A percentile compares a stretch with the other conserved stretches of the same genome.
These are phyloP conservation scores for Triplophysa dalaica DNA, from an alignment of 2,113 vertebrate species.

Conservation along the genomic window DNA sequence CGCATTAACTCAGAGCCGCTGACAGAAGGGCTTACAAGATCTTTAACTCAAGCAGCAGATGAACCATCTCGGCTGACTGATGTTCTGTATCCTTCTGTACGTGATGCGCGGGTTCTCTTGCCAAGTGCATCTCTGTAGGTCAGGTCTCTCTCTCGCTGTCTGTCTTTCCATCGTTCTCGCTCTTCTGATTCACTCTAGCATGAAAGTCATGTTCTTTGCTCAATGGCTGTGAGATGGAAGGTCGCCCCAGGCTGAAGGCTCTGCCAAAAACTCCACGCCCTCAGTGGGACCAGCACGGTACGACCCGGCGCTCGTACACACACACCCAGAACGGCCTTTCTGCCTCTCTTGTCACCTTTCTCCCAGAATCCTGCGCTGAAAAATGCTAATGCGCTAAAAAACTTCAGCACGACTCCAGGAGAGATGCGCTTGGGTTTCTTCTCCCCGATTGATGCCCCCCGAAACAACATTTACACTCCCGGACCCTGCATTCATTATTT, in stretches of 20 bases:
- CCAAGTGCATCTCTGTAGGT: conserved; percentile 45
- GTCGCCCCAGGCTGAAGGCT: conserved; percentile 34
- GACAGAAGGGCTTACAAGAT: conserved; percentile 37
- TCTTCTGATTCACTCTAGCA: conserved; percentile 19
- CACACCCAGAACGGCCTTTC: conserved; percentile 21
- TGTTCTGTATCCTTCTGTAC: conserved; percentile 14
- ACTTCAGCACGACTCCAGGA: conserved; percentile 27
- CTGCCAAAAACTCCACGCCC: conserved; percentile 47
- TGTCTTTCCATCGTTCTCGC: conserved; percentile 5
- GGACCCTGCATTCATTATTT: conserved; percentile 41
- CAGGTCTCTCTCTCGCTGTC: conserved; percentile 29
- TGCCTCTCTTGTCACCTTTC: conserved; percentile 1
- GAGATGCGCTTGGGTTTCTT: neutral
- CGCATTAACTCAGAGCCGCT: conserved; percentile 16
- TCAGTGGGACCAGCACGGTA: conserved; percentile 44
- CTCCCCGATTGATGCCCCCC: conserved; percentile 16
- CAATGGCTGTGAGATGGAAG: conserved; percentile 29
- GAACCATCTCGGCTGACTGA: conserved; percentile 6
- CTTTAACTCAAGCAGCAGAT: conserved; percentile 28
- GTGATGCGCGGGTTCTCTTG: conserved; percentile 31
- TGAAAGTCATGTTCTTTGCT: conserved; percentile 48
- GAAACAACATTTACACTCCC: conserved; percentile 40
- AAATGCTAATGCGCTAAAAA: conserved; percentile 49
- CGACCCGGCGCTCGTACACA: neutral
- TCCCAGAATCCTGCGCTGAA: conserved; percentile 24